Base-by-base conservation (phyloP, 2,888 invertebrate genomes). In the Nemapogon koenigi region DNA sequence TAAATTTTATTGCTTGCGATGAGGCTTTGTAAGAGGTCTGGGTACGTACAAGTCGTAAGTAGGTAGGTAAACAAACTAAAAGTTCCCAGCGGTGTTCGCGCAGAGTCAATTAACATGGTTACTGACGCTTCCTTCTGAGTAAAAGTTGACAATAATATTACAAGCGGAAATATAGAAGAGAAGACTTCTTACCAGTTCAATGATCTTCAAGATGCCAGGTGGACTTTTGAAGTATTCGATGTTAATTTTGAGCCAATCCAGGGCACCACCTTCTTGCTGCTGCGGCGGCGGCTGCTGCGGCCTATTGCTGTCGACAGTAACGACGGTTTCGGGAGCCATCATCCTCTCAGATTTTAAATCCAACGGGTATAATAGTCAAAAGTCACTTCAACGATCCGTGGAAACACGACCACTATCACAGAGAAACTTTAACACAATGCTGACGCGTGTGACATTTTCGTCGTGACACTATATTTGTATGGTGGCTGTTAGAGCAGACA, bases 291-390 rank as follows among this genome's bases (percentile, higher is more conserved):
- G 75, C 46, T 68, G 78, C 46, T 59, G 57, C 40, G 62, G 62
- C 53, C 72, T 86, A 76, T 76, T 86, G 62, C 86, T 86, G 61
- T 89, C 88, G 66, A 90, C 86, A 55, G 86, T 90, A 55, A 90
- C 88, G 58, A 89, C 90, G 57, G 90, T 90, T 82, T 90, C 90
- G 64, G 90, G 88, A 86, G 90, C 90, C 87, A 88, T 90, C 80
- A 80, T 80, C 55, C 59, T 75, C 27, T 31, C 22, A 36, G 25
- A 28, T 16, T 33, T 27, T 16, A 16, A 22, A 33, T 25, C 11
- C 17, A 33, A 67, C 62, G 60, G 60, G 19, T 13, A 7, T 2
- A 4, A 16, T 18, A 8, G 10, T n/a, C n/a, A 3, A 7, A 4
- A 33, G 11, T 13, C 7, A 18, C 11, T 6, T 17, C 18, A 33